Percentiles rank a stretch among this genome's conserved stretches.
phyloP scores from a whole-genome alignment of 2,113 vertebrate genomes.

The Ovis canadensis region DNA sequence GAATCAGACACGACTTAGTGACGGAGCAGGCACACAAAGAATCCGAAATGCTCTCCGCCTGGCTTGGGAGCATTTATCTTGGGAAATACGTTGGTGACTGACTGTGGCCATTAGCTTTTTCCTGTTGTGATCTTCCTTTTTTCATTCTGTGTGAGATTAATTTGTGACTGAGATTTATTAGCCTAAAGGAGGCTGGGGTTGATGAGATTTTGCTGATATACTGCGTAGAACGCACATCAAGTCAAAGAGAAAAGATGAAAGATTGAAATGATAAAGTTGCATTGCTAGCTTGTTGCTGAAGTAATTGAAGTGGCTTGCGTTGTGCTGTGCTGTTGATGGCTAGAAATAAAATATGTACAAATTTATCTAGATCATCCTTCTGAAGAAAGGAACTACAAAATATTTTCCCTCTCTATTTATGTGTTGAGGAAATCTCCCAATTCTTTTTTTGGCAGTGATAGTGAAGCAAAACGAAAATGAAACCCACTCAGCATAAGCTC shows the following conservation, averaged over 20 bases:
- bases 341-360: conserved; percentile 78
- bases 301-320: conserved; percentile 80
- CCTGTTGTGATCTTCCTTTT: conserved; percentile 66
- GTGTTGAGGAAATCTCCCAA: conserved; percentile 55
- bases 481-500: conserved; percentile 57
- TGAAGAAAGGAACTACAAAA: conserved; percentile 65
- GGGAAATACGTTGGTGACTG: neutral
- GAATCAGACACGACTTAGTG: neutral
- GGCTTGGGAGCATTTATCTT: neutral
- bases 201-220: conserved; percentile 79
- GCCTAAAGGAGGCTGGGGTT: conserved; percentile 70
- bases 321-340: conserved; percentile 71
- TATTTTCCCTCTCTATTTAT: conserved; percentile 61
- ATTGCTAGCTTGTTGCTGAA: conserved; percentile 73
- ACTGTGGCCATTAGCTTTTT: conserved; percentile 47
- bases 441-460: conserved; percentile 73
- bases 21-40: neutral
- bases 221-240: conserved; percentile 63
- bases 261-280: conserved; percentile 79
- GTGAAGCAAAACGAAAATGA: conserved; percentile 69
- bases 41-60: neutral
- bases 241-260: conserved; percentile 76
- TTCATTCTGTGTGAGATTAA: conserved; percentile 73
- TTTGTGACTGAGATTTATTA: conserved; percentile 80
- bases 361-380: conserved; percentile 78